Percentiles rank a stretch among this genome's conserved stretches.
Conservation (phyloP, 2,888 invertebrate genomes). For the Luperina nickerlii region DNA sequence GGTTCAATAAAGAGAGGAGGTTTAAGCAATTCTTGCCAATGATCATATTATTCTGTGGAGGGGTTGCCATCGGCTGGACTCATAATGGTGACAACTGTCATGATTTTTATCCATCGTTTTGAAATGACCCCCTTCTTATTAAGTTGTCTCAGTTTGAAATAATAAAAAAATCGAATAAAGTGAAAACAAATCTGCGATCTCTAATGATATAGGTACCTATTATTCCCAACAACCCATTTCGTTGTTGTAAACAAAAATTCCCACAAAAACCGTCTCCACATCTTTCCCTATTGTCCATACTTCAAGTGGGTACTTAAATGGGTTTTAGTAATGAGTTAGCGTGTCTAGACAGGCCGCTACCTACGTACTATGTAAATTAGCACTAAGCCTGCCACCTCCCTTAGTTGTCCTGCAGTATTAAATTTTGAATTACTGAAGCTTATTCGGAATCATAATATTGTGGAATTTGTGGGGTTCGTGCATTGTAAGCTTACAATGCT, state of each 20-base stretch:
- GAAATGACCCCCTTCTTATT: not conserved
- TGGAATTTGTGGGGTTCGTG: constrained; percentile 26
- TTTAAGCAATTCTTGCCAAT: too few relatives aligned
- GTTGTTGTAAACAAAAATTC: not conserved
- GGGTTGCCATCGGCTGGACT: not conserved
- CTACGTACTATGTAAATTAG: constrained; percentile 58
- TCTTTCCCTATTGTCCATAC: constrained; percentile 62
- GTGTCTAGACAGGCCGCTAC: constrained; percentile 79
- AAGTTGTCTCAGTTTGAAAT: not conserved
- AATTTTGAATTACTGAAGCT: constrained; percentile 46
- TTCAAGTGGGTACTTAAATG: constrained; percentile 74
- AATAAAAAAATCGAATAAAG: not conserved
- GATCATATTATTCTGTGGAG: too few relatives aligned
- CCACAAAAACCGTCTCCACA: constrained; percentile 57
- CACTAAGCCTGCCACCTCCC: constrained; percentile 53
- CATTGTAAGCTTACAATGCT: constrained; percentile 7
- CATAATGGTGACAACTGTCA: not conserved
- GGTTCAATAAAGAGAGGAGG: too few relatives aligned
- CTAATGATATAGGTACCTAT: not conserved
- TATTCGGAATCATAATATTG: constrained; percentile 32
- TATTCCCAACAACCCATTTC: not conserved
- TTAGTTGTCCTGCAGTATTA: constrained; percentile 43
- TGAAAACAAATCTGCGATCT: not conserved
- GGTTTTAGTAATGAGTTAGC: constrained; percentile 86
- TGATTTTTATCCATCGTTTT: not conserved